A percentile compares a stretch with the other conserved stretches of the same genome.
Conservation (phyloP, 2,888 invertebrate genomes). For the Nemoura dubitans region DNA sequence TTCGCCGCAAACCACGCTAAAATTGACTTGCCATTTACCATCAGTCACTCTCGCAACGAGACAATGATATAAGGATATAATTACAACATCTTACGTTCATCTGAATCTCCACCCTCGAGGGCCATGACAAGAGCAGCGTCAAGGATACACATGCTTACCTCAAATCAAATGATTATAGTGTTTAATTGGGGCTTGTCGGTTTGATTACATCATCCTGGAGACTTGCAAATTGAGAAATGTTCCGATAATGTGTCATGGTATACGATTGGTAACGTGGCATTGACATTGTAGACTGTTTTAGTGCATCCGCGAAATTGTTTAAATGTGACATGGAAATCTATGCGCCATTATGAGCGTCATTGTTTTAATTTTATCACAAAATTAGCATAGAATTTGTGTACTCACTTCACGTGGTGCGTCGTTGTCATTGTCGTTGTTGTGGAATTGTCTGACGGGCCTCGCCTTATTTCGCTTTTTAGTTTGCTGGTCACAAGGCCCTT, state of each 20-base stretch:
- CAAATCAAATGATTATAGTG: background rate
- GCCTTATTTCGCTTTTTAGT: no score
- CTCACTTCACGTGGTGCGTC: no score
- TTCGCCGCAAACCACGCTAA: background rate
- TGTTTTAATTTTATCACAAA: background rate
- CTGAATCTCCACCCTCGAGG: background rate
- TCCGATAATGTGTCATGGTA: background rate
- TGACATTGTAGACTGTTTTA: background rate
- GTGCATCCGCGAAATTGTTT: slow-evolving; percentile 12
- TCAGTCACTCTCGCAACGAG: background rate
- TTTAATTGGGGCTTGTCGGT: background rate
- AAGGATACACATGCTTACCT: background rate
- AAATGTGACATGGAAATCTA: background rate
- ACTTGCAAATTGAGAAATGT: background rate
- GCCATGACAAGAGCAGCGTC: background rate
- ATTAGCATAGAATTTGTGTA: no score
- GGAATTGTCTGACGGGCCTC: no score
- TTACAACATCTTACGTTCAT: background rate
- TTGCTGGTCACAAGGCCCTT: no score
- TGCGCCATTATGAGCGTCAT: background rate
- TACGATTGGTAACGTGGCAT: background rate
- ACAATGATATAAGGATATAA: background rate
- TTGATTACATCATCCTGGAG: background rate
- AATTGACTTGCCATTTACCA: background rate
- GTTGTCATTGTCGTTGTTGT: no score